phyloP scores from a whole-genome alignment of 2,113 vertebrate species.

The Oenanthe melanoleuca region DNA sequence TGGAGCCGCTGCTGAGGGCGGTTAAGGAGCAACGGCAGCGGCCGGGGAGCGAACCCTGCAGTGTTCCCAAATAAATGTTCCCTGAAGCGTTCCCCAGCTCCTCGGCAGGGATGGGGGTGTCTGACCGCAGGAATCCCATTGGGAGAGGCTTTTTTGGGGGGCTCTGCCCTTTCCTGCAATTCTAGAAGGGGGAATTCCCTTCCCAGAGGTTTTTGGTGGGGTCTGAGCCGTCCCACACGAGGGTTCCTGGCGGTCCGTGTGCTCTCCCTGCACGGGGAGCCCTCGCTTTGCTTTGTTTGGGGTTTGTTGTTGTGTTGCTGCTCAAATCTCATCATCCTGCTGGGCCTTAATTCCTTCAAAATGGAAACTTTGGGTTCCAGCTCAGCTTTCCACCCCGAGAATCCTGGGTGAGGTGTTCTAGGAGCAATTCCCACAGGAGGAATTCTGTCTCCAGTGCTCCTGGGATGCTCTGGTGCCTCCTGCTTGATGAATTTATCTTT shows the following conservation, averaged over 20 bases:
- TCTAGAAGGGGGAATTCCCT: fast-evolving
- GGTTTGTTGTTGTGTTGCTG: not conserved
- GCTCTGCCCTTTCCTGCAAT: fast-evolving
- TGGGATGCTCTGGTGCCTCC: not conserved
- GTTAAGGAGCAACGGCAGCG: fast-evolving
- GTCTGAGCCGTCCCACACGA: fast-evolving
- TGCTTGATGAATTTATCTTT: not conserved
- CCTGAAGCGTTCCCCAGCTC: not conserved
- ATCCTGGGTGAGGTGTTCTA: not conserved
- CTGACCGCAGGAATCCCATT: fast-evolving
- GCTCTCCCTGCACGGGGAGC: not conserved
- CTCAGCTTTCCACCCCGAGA: fast-evolving
- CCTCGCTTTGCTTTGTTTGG: not conserved
- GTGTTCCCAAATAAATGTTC: not conserved
- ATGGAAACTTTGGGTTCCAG: not conserved
- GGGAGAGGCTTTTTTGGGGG: not conserved
- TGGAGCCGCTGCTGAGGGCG: not conserved
- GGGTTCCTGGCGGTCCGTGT: not conserved
- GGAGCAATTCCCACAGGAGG: not conserved
- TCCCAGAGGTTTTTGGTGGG: fast-evolving
- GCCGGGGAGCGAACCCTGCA: not conserved
- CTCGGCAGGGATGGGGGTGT: not conserved
- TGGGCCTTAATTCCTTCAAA: not conserved
- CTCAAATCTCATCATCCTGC: not conserved
- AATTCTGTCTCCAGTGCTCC: not conserved